A percentile compares a stretch with the other conserved stretches of the same genome.
These are phyloP conservation scores for Lepidonotus clava DNA, from an alignment of 2,888 invertebrate genomes.

Conservation along the genomic window DNA sequence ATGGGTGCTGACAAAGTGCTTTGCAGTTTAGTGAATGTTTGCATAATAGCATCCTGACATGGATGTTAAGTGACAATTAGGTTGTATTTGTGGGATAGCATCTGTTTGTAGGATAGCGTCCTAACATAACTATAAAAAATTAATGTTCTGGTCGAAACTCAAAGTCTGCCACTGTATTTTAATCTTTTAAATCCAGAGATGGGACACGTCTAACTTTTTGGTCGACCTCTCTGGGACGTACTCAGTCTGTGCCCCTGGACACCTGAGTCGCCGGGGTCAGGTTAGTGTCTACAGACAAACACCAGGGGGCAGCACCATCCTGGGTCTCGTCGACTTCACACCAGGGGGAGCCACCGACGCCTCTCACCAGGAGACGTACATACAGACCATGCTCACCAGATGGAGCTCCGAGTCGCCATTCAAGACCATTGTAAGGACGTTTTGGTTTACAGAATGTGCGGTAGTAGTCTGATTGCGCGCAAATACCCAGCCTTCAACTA, in stretches of 20 bases:
- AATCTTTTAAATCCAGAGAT: background rate
- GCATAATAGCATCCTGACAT: too few relatives aligned
- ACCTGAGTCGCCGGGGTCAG: background rate
- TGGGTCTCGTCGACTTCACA: conserved; percentile 45
- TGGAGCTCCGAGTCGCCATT: conserved; percentile 18
- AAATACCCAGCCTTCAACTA: too few relatives aligned
- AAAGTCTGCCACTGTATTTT: too few relatives aligned
- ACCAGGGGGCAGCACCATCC: conserved; percentile 9
- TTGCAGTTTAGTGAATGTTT: too few relatives aligned
- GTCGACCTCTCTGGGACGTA: conserved; percentile 26
- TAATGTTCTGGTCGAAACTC: too few relatives aligned
- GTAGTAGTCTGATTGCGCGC: too few relatives aligned
- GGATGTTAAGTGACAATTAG: too few relatives aligned
- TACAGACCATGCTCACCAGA: background rate
- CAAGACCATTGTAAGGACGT: background rate
- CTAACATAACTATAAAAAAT: too few relatives aligned
- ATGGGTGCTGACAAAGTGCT: too few relatives aligned
- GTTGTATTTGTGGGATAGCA: too few relatives aligned
- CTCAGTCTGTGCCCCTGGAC: background rate
- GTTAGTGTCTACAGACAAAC: background rate
- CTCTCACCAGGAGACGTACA: background rate
- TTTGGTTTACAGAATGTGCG: too few relatives aligned
- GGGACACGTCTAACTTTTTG: conserved; percentile 33
- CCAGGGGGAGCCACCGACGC: conserved; percentile 29
- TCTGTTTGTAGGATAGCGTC: too few relatives aligned